phyloP scores from a whole-genome alignment of 2,113 vertebrate species.

The Phylloscopus whistleri region DNA sequence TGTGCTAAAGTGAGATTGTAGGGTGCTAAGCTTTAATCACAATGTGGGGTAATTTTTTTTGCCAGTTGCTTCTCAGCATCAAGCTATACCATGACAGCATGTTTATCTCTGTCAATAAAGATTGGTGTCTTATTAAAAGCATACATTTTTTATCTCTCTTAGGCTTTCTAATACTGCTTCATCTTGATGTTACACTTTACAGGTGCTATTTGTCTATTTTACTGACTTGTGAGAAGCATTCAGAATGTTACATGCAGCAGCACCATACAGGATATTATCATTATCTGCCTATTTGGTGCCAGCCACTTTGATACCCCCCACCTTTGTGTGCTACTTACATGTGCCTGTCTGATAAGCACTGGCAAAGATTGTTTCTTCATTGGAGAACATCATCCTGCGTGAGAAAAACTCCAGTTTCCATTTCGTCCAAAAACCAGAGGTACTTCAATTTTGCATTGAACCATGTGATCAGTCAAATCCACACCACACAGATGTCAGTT shows the following conservation, averaged over 20 bases:
- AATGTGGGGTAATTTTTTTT: rapidly evolving
- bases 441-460: constrained; percentile 42
- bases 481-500: not conserved
- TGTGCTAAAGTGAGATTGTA: not conserved
- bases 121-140: not conserved
- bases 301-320: not conserved
- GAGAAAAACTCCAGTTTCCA: not conserved
- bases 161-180: not conserved
- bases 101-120: not conserved
- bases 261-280: not conserved
- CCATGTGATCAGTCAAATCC: constrained; percentile 30
- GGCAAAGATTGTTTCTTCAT: not conserved
- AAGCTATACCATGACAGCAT: not conserved
- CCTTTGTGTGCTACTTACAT: not conserved
- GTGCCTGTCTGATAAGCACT: not conserved
- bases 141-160: not conserved
- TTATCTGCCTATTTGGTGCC: not conserved
- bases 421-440: not conserved
- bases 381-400: not conserved
- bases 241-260: not conserved
- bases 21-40: not conserved
- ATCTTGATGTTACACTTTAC: not conserved
- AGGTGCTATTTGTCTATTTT: not conserved
- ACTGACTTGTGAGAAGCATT: not conserved
- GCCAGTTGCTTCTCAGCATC: not conserved